phyloP scores from a whole-genome alignment of 2,888 invertebrate species.

The Coleophora flavipennella region DNA sequence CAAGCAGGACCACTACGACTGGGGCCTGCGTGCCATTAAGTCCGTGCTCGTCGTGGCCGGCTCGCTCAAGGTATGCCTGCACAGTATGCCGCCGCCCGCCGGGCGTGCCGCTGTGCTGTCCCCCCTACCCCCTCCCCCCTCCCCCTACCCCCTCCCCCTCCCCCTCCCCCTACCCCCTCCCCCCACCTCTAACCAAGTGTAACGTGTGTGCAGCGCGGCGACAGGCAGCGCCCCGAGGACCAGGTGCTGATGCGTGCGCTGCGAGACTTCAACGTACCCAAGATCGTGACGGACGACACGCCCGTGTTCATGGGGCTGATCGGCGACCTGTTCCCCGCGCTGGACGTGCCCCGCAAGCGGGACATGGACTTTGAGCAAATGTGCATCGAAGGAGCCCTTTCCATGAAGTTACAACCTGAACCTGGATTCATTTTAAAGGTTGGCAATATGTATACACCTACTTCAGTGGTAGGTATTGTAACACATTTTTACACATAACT shows the following conservation, averaged over 20 bases:
- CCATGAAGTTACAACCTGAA: constrained; percentile 91
- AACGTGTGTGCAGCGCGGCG: constrained; percentile 75
- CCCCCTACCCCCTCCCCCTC: too few relatives aligned
- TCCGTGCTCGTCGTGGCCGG: constrained; percentile 96
- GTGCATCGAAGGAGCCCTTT: constrained; percentile 82
- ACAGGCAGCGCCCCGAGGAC: constrained; percentile 86
- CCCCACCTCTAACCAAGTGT: too few relatives aligned
- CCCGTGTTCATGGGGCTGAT: constrained; percentile 96
- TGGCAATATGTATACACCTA: too few relatives aligned
- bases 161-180: too few relatives aligned
- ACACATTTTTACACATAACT: background rate
- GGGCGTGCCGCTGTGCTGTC: too few relatives aligned
- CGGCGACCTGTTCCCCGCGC: constrained; percentile 92
- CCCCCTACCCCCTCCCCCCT: too few relatives aligned
- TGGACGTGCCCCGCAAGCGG: constrained; percentile 92
- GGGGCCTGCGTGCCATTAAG: constrained; percentile 96
- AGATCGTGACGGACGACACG: constrained; percentile 93
- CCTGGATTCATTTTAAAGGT: constrained; percentile 89
- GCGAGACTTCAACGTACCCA: constrained; percentile 94
- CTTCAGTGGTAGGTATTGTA: background rate
- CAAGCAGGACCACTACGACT: constrained; percentile 97
- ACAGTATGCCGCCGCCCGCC: too few relatives aligned
- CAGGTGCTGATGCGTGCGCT: constrained; percentile 95
- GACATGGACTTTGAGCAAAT: constrained; percentile 87
- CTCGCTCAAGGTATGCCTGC: constrained; percentile 79